Evolutionary conservation across 2,113 vertebrate species (phyloP).

Genomic region (Periophthalmus modestus): DNA sequence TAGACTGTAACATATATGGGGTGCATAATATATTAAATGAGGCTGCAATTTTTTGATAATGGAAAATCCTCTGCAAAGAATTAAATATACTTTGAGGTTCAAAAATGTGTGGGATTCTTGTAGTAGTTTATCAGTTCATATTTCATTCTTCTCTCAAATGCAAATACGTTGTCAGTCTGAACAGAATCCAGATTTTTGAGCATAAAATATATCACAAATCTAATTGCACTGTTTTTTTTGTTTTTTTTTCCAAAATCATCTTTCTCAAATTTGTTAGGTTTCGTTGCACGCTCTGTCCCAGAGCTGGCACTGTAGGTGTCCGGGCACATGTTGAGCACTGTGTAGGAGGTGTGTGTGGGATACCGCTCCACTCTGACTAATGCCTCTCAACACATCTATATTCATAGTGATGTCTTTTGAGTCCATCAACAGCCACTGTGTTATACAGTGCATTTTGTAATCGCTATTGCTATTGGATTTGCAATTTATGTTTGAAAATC

Average conservation of each 20-base stretch:
- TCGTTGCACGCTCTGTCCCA: constrained; percentile 9
- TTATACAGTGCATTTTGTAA: constrained; percentile 12
- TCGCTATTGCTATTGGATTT: background rate
- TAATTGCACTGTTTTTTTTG: too few species aligned
- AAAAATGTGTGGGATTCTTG: too few species aligned
- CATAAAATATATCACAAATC: too few species aligned
- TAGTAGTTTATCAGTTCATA: too few species aligned
- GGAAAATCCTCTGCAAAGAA: too few species aligned
- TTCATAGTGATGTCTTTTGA: constrained; percentile 65
- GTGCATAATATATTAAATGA: too few species aligned
- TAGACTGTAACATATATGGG: background rate
- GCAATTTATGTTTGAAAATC: background rate
- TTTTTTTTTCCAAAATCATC: too few species aligned
- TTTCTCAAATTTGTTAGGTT: background rate
- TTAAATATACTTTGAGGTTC: too few species aligned
- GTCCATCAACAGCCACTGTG: constrained; percentile 65
- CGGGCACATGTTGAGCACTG: constrained; percentile 56
- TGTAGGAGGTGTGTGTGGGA: constrained; percentile 71
- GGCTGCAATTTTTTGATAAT: too few species aligned
- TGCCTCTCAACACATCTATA: constrained; percentile 63
- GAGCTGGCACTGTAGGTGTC: constrained; percentile 40
- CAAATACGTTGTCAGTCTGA: too few species aligned
- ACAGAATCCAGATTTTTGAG: too few species aligned
- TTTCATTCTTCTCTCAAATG: too few species aligned
- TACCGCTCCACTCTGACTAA: constrained; percentile 63